phyloP scores from a whole-genome alignment of 2,113 vertebrate species.

The Zosterops borbonicus region DNA sequence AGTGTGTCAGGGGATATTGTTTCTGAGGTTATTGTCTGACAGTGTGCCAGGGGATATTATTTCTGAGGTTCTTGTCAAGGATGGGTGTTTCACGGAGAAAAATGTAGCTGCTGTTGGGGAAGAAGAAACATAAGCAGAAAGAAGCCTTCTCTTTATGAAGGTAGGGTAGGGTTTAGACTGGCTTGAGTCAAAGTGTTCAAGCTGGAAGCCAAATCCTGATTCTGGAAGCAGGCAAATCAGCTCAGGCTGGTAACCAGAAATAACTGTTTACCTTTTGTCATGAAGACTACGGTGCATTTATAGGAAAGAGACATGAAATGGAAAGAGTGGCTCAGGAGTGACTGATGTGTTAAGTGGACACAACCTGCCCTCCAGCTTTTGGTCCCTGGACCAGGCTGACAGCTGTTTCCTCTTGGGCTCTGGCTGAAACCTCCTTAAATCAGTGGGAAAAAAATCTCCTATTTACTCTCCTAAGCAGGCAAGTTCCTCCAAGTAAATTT shows the following conservation, averaged over 20 bases:
- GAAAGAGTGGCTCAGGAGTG: not conserved
- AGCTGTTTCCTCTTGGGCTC: not conserved
- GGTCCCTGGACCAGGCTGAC: not conserved
- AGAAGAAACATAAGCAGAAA: not conserved
- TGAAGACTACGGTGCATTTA: not conserved
- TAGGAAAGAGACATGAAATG: not conserved
- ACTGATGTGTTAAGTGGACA: not conserved
- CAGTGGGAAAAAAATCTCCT: not conserved
- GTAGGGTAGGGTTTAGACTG: not conserved
- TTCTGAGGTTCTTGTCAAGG: not conserved
- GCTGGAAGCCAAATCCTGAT: not conserved
- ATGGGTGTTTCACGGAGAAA: not conserved
- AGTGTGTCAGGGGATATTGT: not conserved
- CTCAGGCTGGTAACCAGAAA: not conserved
- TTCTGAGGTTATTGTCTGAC: not conserved
- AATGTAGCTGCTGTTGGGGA: not conserved
- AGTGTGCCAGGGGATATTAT: not conserved
- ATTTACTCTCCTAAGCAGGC: not conserved
- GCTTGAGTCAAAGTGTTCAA: not conserved
- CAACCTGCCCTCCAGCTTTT: not conserved
- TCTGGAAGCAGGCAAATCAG: not conserved
- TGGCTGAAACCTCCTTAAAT: not conserved
- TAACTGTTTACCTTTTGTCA: not conserved
- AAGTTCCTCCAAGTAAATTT: not conserved
- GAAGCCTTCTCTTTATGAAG: not conserved